A percentile compares a stretch with the other conserved stretches of the same genome.
Evolutionary conservation across 2,113 vertebrate species (phyloP).

Genomic region (Hippolais icterina): DNA sequence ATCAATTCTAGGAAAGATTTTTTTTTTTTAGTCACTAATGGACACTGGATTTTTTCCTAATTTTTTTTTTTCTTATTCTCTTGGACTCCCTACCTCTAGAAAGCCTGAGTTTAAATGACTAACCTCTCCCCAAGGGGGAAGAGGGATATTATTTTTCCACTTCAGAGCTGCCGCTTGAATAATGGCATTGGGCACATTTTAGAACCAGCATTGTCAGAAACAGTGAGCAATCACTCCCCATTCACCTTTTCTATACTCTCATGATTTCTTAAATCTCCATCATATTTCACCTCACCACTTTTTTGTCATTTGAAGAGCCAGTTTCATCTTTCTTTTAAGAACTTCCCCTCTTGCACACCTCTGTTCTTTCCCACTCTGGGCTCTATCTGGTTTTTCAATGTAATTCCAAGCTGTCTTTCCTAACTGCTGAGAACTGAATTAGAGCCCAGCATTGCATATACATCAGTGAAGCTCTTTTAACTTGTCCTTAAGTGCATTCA

Average conservation of each 20-base stretch:
- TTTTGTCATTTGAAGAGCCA: neutral
- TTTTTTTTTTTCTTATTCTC: neutral
- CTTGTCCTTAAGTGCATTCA: constrained; percentile 14
- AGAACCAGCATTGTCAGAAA: constrained; percentile 39
- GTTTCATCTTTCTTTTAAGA: constrained; percentile 21
- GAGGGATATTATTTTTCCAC: neutral
- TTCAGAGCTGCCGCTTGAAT: neutral
- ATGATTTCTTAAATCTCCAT: constrained; percentile 40
- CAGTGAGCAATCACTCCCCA: constrained; percentile 61
- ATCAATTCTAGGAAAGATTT: neutral
- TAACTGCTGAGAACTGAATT: neutral
- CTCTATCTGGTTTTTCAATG: neutral
- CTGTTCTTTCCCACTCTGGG: neutral
- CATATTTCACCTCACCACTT: neutral
- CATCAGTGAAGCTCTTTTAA: constrained; percentile 8
- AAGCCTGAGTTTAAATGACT: neutral
- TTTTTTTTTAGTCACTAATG: neutral
- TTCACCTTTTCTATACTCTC: constrained; percentile 51
- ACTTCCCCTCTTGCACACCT: neutral
- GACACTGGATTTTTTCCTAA: neutral
- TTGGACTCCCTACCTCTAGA: neutral
- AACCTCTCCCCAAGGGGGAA: neutral
- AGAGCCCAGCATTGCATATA: neutral
- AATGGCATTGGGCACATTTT: constrained; percentile 37
- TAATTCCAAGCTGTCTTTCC: neutral